Conservation (phyloP, 2,888 invertebrate species). For the Beris chalybata region DNA sequence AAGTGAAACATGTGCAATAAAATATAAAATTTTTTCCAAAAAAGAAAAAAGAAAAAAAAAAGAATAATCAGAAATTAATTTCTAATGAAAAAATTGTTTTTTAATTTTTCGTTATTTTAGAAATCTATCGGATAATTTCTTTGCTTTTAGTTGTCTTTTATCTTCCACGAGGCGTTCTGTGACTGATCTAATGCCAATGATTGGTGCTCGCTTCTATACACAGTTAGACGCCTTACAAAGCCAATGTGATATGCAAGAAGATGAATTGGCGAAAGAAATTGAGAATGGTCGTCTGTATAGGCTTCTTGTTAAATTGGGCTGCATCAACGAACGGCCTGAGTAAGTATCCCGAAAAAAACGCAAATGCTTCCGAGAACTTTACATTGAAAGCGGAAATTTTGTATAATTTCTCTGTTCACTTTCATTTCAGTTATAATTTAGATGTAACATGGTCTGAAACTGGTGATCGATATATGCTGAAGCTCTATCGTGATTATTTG, state of each 20-base stretch:
- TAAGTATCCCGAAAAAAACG: conserved; percentile 56
- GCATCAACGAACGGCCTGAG: conserved; percentile 96
- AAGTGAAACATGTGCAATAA: conserved; percentile 49
- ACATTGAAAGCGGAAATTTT: background rate
- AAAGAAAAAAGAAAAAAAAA: background rate
- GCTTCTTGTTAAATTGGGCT: conserved; percentile 85
- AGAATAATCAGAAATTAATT: background rate
- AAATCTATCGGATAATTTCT: conserved; percentile 14
- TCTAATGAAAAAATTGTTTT: background rate
- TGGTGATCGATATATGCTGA: conserved; percentile 97
- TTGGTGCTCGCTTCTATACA: conserved; percentile 94
- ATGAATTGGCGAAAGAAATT: conserved; percentile 88
- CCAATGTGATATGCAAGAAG: conserved; percentile 85
- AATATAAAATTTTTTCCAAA: background rate
- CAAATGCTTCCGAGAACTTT: background rate
- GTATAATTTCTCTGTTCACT: conserved; percentile 19
- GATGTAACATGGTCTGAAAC: conserved; percentile 97
- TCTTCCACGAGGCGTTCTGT: conserved; percentile 73
- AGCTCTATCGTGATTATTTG: conserved; percentile 94
- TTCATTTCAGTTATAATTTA: conserved; percentile 73
- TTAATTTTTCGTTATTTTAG: background rate
- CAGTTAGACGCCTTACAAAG: conserved; percentile 90
- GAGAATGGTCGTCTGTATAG: conserved; percentile 94
- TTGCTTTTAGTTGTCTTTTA: conserved; percentile 69
- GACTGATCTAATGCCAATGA: conserved; percentile 99